phyloP scores from a whole-genome alignment of 2,797 vertebrate genomes.

The Lacerta agilis region DNA sequence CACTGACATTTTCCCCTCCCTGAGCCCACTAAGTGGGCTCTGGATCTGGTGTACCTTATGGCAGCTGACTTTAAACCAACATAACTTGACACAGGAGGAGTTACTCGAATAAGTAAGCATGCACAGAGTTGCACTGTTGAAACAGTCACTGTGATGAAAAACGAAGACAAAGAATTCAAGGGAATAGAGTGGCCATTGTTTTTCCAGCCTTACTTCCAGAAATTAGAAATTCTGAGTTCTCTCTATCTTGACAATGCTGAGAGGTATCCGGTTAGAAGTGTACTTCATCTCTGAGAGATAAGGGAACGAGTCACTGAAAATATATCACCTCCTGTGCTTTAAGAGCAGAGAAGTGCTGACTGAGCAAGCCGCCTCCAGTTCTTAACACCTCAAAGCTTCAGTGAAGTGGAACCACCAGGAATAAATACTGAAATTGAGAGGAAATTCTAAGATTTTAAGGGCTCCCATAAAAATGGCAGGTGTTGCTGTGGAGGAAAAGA shows the following conservation, averaged over 20 bases:
- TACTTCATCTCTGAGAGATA: accelerated
- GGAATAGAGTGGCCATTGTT: accelerated
- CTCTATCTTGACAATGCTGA: background rate
- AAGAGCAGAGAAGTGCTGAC: background rate
- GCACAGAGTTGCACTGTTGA: background rate
- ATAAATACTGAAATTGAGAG: background rate
- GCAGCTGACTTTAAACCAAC: too few relatives aligned
- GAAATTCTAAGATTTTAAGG: background rate
- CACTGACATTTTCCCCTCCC: too few relatives aligned
- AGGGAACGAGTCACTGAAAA: constrained; percentile 7
- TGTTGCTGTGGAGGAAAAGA: background rate
- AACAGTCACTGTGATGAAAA: background rate
- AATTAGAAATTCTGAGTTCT: background rate
- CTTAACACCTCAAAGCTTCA: background rate
- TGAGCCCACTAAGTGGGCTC: too few relatives aligned
- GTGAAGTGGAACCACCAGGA: background rate
- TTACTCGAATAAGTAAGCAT: background rate
- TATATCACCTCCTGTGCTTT: background rate
- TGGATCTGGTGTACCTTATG: too few relatives aligned
- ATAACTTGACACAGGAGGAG: background rate
- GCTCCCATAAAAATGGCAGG: background rate
- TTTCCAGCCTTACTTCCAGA: background rate
- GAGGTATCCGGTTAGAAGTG: background rate
- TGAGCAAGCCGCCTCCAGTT: background rate
- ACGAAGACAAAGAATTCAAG: accelerated